Evolutionary conservation across 2,797 vertebrate genomes (phyloP).

Genomic region (Labroides dimidiatus): DNA sequence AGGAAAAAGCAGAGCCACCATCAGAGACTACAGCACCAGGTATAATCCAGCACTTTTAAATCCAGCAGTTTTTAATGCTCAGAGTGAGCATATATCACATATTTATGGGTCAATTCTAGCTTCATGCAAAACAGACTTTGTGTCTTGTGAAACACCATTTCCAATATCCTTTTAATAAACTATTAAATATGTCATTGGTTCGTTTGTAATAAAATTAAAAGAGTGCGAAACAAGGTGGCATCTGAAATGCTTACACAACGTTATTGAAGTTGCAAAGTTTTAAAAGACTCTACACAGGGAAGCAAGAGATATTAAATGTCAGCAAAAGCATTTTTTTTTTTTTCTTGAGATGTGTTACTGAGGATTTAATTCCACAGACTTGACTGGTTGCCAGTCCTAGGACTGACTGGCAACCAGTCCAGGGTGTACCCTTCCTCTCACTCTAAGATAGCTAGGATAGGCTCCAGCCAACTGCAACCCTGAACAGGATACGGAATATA

Average conservation of each 20-base stretch:
- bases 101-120: conserved; percentile 2
- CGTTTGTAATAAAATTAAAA: conserved; percentile 23
- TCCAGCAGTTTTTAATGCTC: neutral
- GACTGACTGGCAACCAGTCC: too few species aligned
- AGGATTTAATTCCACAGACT: conserved; percentile 3
- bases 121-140: neutral
- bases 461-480: too few species aligned
- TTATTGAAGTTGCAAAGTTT: neutral
- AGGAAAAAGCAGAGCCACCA: neutral
- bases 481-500: too few species aligned
- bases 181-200: conserved; percentile 6
- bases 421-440: too few species aligned
- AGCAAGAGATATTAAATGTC: neutral
- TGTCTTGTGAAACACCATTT: conserved; percentile 14
- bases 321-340: conserved; percentile 4
- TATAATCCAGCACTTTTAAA: neutral
- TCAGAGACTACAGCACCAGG: neutral
- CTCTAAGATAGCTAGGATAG: too few species aligned
- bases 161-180: conserved; percentile 11
- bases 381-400: too few species aligned
- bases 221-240: conserved; percentile 4
- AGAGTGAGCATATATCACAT: neutral
- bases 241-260: conserved; percentile 13
- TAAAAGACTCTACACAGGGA: conserved; percentile 11
- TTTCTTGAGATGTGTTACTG: neutral